phyloP scores from a whole-genome alignment of 2,888 invertebrate genomes.

The Hydropsyche betteni region DNA sequence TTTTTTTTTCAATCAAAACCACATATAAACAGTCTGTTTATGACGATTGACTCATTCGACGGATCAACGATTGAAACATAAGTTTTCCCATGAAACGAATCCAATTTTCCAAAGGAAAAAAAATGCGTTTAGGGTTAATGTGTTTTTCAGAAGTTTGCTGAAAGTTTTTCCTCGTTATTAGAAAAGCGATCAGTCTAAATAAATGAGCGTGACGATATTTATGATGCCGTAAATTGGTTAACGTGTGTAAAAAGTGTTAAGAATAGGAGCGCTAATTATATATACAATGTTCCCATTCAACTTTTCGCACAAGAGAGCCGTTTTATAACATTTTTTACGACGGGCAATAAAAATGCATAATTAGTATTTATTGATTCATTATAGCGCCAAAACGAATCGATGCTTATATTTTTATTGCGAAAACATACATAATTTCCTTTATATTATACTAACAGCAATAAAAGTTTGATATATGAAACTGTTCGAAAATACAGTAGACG shows the following conservation, averaged over 20 bases:
- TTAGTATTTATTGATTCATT: slow-evolving; percentile 18
- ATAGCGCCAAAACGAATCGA: neutral
- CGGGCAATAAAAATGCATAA: slow-evolving; percentile 24
- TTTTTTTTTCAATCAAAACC: no score
- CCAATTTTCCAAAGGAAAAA: no score
- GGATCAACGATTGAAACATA: no score
- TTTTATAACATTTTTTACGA: slow-evolving; percentile 10
- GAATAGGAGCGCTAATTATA: slow-evolving; percentile 15
- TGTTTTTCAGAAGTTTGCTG: no score
- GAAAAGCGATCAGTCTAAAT: slow-evolving; percentile 7
- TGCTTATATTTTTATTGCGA: neutral
- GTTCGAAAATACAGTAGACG: no score
- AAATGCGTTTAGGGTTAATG: no score
- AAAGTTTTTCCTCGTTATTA: slow-evolving; percentile 1
- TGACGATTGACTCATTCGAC: no score
- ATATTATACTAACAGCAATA: no score
- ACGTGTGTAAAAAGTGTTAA: neutral
- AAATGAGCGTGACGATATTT: slow-evolving; percentile 28
- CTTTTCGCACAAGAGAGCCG: slow-evolving; percentile 13
- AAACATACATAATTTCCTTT: no score
- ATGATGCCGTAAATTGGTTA: slow-evolving; percentile 10
- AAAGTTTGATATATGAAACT: no score
- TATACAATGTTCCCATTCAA: slow-evolving; percentile 2
- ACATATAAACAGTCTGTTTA: no score
- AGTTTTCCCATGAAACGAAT: no score